Evolutionary conservation across 2,797 vertebrate species (phyloP).

Genomic region (Rhincodon typus): DNA sequence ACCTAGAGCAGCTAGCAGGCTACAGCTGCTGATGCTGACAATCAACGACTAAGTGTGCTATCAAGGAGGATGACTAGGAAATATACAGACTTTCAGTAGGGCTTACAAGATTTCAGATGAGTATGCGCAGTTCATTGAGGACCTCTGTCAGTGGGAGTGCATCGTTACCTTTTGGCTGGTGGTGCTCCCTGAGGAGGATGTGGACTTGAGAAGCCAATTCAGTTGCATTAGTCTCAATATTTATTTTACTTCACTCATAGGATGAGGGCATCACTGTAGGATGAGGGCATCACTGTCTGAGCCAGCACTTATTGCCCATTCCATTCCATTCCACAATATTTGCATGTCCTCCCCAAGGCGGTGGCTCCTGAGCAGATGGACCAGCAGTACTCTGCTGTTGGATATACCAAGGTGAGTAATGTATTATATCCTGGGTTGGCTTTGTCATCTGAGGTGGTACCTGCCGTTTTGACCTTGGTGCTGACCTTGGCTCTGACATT

Average conservation of each 20-base stretch:
- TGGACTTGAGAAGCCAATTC: neutral
- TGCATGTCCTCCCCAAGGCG: neutral
- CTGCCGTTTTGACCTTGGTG: neutral
- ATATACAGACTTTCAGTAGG: too few species aligned
- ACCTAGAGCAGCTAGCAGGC: neutral
- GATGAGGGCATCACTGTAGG: too few species aligned
- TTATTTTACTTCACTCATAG: too few species aligned
- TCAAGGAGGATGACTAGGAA: neutral
- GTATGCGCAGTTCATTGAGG: neutral
- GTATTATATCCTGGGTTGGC: neutral
- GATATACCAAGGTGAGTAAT: neutral
- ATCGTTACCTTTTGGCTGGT: neutral
- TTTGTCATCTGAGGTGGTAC: neutral
- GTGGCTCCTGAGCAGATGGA: too few species aligned
- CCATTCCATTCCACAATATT: too few species aligned
- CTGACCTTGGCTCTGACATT: neutral
- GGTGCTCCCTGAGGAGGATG: neutral
- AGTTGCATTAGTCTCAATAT: neutral
- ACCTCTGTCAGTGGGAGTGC: neutral
- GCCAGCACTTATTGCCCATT: too few species aligned
- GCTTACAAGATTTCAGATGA: neutral
- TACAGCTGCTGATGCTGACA: neutral
- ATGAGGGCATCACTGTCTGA: too few species aligned
- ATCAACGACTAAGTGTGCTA: neutral
- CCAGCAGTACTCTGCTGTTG: neutral